phyloP scores from a whole-genome alignment of 2,797 vertebrate species.

The Pteropus rufus region DNA sequence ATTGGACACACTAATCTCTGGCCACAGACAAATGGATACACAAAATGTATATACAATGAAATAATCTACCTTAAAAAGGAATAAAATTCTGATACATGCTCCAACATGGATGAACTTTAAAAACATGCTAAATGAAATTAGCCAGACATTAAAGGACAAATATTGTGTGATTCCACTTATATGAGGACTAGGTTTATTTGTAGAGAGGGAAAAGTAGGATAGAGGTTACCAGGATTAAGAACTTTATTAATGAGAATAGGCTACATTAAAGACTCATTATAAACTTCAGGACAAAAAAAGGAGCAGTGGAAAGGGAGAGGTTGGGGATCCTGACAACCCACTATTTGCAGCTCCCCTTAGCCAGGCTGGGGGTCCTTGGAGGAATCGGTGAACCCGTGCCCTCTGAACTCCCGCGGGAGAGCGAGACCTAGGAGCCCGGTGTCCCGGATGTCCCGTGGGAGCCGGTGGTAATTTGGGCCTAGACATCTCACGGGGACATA shows the following conservation, averaged over 20 bases:
- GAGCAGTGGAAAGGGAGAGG: neutral
- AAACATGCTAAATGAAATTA: neutral
- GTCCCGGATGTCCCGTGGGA: neutral
- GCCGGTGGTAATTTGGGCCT: neutral
- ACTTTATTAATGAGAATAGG: neutral
- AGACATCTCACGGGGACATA: rapidly evolving
- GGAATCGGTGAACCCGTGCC: neutral
- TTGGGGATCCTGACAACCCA: neutral
- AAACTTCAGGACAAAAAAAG: neutral
- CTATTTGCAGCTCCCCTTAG: constrained; percentile 25
- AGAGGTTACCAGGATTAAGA: neutral
- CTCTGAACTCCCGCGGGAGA: neutral
- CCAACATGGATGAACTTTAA: neutral
- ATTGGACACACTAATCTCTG: neutral
- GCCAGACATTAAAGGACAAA: neutral
- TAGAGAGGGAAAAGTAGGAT: neutral
- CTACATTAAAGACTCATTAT: neutral
- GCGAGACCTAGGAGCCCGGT: rapidly evolving
- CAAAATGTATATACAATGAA: neutral
- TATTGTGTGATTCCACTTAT: neutral
- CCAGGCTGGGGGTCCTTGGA: neutral
- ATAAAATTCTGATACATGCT: neutral
- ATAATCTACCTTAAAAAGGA: neutral
- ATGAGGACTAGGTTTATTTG: neutral
- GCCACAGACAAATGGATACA: neutral